Percentiles rank a stretch among this genome's conserved stretches.
These are phyloP conservation scores for Micrasema minimum DNA, from an alignment of 1,140 invertebrate species.

Conservation along the genomic window DNA sequence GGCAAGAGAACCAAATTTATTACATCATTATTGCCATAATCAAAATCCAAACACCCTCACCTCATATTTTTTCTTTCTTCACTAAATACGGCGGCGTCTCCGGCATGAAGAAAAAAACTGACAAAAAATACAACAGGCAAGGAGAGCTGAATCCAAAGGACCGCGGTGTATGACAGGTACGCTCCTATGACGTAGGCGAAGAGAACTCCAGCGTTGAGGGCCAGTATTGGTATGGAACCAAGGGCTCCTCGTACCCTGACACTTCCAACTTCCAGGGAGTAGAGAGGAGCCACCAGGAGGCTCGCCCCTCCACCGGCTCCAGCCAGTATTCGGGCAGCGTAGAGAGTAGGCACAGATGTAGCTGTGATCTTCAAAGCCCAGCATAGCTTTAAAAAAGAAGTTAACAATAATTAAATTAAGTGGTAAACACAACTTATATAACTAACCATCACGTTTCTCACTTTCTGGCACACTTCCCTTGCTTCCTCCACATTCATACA, in stretches of 20 bases:
- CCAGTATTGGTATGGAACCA: slow-evolving; percentile 65
- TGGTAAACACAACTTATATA: too few relatives aligned
- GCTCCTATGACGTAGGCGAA: slow-evolving; percentile 69
- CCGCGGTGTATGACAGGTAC: slow-evolving; percentile 60
- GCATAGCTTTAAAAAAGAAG: slow-evolving; percentile 48
- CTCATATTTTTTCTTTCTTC: slow-evolving; percentile 41
- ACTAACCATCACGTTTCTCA: too few relatives aligned
- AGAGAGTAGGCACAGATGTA: slow-evolving; percentile 54
- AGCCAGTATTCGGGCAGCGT: slow-evolving; percentile 57
- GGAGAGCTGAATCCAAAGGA: neutral
- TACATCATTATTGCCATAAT: too few relatives aligned
- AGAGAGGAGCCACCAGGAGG: slow-evolving; percentile 67
- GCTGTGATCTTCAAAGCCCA: slow-evolving; percentile 62
- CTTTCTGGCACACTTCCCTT: too few relatives aligned
- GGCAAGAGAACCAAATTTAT: too few relatives aligned
- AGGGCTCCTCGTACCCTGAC: slow-evolving; percentile 69
- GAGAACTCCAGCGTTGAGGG: slow-evolving; percentile 70
- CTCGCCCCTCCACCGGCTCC: slow-evolving; percentile 66
- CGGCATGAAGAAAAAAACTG: slow-evolving; percentile 59
- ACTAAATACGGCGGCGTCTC: slow-evolving; percentile 68
- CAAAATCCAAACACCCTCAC: too few relatives aligned
- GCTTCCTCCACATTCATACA: too few relatives aligned
- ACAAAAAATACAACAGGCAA: slow-evolving; percentile 62
- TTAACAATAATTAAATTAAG: too few relatives aligned
- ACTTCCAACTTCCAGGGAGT: slow-evolving; percentile 70